These are phyloP conservation scores for Papilio dardanus DNA, from an alignment of 1,140 invertebrate species.

Conservation along the genomic window DNA sequence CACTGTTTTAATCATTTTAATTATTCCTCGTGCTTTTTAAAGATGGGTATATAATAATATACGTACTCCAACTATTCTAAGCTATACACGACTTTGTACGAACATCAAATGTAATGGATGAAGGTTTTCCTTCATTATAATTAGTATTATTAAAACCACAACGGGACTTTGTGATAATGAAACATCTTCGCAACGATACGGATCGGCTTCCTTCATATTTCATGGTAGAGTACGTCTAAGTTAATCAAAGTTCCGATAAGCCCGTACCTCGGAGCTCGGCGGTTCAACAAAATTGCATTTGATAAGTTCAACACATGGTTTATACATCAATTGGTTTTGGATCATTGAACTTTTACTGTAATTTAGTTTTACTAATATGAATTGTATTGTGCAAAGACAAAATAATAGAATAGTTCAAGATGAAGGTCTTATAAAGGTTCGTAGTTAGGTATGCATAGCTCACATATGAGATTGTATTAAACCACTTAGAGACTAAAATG, in stretches of 20 bases:
- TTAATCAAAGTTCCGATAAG: slow-evolving; percentile 34
- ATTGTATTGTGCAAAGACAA: neutral
- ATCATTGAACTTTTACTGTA: neutral
- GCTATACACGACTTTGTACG: neutral
- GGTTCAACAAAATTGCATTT: slow-evolving; percentile 22
- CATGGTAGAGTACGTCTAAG: slow-evolving; percentile 32
- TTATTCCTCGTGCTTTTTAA: too few relatives aligned
- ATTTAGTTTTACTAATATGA: neutral
- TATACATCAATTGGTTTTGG: neutral
- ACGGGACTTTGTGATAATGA: slow-evolving; percentile 7
- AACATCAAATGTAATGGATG: neutral
- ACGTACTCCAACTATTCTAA: neutral
- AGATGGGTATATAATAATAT: too few relatives aligned
- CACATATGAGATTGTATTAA: too few relatives aligned
- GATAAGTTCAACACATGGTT: neutral
- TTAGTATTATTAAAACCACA: neutral
- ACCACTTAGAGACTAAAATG: too few relatives aligned
- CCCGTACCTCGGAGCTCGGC: neutral
- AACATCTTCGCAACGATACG: slow-evolving; percentile 12
- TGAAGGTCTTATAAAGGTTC: too few relatives aligned
- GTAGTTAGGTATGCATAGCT: too few relatives aligned
- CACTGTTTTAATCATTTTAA: too few relatives aligned
- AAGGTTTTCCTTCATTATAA: neutral
- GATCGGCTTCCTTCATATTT: slow-evolving; percentile 30
- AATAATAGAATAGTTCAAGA: neutral